A percentile compares a stretch with the other conserved stretches of the same genome.
These are phyloP conservation scores for Paratrypauchen microcephalus DNA, from an alignment of 2,797 vertebrate genomes.

Conservation along the genomic window DNA sequence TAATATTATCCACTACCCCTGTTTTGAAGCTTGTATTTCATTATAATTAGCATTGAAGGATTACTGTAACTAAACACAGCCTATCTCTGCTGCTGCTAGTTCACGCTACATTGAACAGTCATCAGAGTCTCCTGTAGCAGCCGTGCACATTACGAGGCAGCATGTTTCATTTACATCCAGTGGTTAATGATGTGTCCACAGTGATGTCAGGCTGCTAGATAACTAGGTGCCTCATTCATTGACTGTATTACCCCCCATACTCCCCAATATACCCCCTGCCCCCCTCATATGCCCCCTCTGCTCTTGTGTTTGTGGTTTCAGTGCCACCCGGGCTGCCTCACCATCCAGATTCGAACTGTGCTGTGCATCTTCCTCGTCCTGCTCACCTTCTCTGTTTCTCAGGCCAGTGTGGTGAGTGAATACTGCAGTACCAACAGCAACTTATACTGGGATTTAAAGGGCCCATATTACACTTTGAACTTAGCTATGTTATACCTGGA, in stretches of 20 bases:
- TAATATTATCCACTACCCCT: not conserved
- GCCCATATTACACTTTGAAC: not conserved
- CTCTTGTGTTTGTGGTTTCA: slow-evolving; percentile 48
- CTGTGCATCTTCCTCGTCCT: slow-evolving; percentile 90
- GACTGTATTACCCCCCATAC: slow-evolving; percentile 4
- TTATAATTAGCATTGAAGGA: not conserved
- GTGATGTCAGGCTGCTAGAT: slow-evolving; percentile 37
- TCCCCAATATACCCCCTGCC: no score
- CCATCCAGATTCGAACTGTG: slow-evolving; percentile 92
- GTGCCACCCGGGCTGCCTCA: slow-evolving; percentile 98
- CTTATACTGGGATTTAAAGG: not conserved
- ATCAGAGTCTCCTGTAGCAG: slow-evolving; percentile 33
- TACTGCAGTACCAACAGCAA: not conserved
- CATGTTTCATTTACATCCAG: slow-evolving; percentile 31
- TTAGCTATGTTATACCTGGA: not conserved
- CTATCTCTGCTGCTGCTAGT: not conserved
- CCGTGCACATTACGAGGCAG: slow-evolving; percentile 32
- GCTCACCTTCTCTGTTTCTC: slow-evolving; percentile 91
- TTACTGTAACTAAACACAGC: not conserved
- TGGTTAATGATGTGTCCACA: slow-evolving; percentile 49
- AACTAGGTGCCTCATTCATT: slow-evolving; percentile 47
- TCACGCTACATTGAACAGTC: slow-evolving; percentile 41
- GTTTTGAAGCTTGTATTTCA: not conserved
- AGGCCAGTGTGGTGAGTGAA: slow-evolving; percentile 93
- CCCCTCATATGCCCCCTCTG: not conserved